These are phyloP conservation scores for Incurvaria masculella DNA, from an alignment of 2,888 invertebrate species.

Conservation along the genomic window DNA sequence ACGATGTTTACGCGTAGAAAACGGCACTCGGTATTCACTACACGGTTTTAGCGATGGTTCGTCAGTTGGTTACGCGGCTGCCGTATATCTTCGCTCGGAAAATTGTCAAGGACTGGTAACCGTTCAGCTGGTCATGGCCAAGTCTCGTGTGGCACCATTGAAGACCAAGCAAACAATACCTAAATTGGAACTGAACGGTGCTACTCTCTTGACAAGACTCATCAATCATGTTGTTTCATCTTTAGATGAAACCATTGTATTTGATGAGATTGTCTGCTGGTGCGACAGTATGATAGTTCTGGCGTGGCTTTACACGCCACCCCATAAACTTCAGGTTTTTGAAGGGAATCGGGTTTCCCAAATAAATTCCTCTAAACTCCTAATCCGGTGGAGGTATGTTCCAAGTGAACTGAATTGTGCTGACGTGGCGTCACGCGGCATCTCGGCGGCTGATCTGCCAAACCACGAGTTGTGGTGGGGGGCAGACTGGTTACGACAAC, in stretches of 20 bases:
- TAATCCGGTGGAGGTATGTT: no score
- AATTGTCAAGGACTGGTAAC: background rate
- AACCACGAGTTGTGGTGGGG: no score
- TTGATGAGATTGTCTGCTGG: background rate
- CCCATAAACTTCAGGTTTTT: no score
- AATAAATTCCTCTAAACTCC: no score
- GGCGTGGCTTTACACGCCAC: no score
- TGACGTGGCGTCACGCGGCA: no score
- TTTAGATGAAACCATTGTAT: background rate
- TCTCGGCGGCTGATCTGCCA: no score
- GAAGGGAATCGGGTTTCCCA: no score
- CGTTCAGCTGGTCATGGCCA: constrained; percentile 3
- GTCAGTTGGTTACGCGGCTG: constrained; percentile 2
- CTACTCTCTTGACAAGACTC: background rate
- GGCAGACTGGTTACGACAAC: no score
- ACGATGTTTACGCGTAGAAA: no score
- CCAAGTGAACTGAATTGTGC: no score
- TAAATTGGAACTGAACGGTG: constrained; percentile 4
- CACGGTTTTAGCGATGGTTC: constrained; percentile 6
- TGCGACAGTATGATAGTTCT: background rate
- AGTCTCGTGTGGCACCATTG: constrained; percentile 6
- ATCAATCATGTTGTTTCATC: background rate
- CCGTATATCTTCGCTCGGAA: constrained; percentile 1
- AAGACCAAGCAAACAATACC: constrained; percentile 3
- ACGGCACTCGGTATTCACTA: background rate